Percentiles rank a stretch among this genome's conserved stretches.
phyloP scores from a whole-genome alignment of 2,113 vertebrate species.

The Penelope pileata region DNA sequence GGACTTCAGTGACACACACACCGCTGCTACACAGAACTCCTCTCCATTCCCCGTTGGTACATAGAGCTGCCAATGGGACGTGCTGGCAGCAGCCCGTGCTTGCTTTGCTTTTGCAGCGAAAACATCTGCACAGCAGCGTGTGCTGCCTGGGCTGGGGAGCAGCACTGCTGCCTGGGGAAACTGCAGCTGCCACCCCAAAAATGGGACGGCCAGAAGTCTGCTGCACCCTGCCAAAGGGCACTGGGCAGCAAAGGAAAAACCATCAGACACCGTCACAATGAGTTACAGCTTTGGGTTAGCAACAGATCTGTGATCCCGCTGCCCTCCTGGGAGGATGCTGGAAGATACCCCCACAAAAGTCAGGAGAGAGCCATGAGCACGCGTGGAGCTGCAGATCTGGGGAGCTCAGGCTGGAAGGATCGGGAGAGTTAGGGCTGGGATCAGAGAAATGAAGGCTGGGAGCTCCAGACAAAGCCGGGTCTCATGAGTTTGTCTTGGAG shows the following conservation, averaged over 20 bases:
- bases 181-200: neutral
- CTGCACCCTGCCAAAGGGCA: neutral
- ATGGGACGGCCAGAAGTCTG: fast-evolving
- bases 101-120: neutral
- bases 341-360: too few species aligned
- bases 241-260: fast-evolving
- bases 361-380: fast-evolving
- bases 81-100: fast-evolving
- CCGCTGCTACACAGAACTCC: fast-evolving
- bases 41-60: fast-evolving
- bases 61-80: fast-evolving
- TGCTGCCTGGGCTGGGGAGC: fast-evolving
- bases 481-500: neutral
- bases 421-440: neutral
- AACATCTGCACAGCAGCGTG: fast-evolving
- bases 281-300: neutral
- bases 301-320: fast-evolving
- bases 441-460: neutral
- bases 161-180: fast-evolving
- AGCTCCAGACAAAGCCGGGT: neutral
- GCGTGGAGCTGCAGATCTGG: fast-evolving
- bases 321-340: fast-evolving
- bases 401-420: neutral
- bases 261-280: fast-evolving
- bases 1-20: fast-evolving